Evolutionary conservation across 2,888 invertebrate genomes (phyloP).

Genomic region (Opisthograptis luteolata): DNA sequence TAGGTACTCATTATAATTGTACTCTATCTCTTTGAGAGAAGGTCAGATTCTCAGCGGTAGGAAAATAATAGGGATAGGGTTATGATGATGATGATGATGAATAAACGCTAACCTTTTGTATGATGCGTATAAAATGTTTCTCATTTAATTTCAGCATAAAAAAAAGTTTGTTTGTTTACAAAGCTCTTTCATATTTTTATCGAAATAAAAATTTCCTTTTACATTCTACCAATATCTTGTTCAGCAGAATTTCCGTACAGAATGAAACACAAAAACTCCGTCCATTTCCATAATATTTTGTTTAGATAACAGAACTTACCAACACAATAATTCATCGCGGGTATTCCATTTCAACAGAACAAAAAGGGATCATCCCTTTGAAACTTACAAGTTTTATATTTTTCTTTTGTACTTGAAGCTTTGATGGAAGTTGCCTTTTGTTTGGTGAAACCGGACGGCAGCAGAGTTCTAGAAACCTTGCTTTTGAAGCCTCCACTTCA

Average conservation of each 20-base stretch:
- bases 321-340: constrained; percentile 60
- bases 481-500: constrained; percentile 27
- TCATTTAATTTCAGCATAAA: too few relatives aligned
- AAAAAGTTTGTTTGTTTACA: too few relatives aligned
- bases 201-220: neutral
- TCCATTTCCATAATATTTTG: constrained; percentile 39
- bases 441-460: constrained; percentile 36
- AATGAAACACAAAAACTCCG: constrained; percentile 22
- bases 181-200: too few relatives aligned
- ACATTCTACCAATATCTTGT: neutral
- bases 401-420: constrained; percentile 69
- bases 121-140: too few relatives aligned
- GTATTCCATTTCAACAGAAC: constrained; percentile 59
- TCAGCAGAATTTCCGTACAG: neutral
- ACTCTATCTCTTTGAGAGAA: too few relatives aligned
- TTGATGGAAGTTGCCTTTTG: constrained; percentile 71
- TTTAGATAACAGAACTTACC: constrained; percentile 31
- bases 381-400: constrained; percentile 72
- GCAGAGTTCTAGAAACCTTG: constrained; percentile 51
- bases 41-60: too few relatives aligned
- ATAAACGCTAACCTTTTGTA: too few relatives aligned
- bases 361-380: constrained; percentile 72
- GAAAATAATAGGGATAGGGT: too few relatives aligned
- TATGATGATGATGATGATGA: too few relatives aligned
- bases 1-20: too few relatives aligned